Evolutionary conservation across 2,888 invertebrate genomes (phyloP).

Genomic region (Synanthedon myopaeformis): DNA sequence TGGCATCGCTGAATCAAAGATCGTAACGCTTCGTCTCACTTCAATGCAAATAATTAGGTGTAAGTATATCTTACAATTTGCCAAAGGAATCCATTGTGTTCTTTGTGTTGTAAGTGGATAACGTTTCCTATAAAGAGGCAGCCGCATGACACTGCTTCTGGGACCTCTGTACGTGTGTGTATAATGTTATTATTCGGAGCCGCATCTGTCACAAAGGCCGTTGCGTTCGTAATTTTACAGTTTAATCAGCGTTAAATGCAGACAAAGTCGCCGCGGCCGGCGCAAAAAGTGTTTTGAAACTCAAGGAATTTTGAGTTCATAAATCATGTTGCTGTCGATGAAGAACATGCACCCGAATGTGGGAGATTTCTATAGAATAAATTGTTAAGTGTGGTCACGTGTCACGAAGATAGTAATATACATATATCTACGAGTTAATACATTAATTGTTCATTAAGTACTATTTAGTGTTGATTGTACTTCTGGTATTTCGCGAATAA

Average conservation of each 20-base stretch:
- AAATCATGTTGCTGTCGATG: constrained; percentile 55
- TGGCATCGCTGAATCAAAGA: constrained; percentile 24
- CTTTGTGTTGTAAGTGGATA: constrained; percentile 65
- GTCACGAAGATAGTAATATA: too few relatives aligned
- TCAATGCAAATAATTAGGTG: constrained; percentile 65
- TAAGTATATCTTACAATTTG: constrained; percentile 64
- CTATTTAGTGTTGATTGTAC: too few relatives aligned
- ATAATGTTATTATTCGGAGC: constrained; percentile 65
- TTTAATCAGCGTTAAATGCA: constrained; percentile 71
- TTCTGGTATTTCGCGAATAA: too few relatives aligned
- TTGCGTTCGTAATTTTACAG: constrained; percentile 67
- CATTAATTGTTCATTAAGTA: too few relatives aligned
- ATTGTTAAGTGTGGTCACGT: background rate
- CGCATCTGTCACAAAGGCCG: constrained; percentile 67
- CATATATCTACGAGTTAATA: too few relatives aligned
- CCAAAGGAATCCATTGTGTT: constrained; percentile 58
- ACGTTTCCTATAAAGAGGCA: constrained; percentile 41
- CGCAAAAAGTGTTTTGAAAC: constrained; percentile 37
- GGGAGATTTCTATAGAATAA: background rate
- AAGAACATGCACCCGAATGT: constrained; percentile 21
- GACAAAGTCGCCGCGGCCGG: constrained; percentile 47
- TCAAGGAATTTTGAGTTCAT: constrained; percentile 43
- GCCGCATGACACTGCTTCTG: constrained; percentile 51
- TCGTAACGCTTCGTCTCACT: constrained; percentile 47
- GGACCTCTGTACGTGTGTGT: constrained; percentile 41